A percentile compares a stretch with the other conserved stretches of the same genome.
These are phyloP conservation scores for Lochmaea crataegi DNA, from an alignment of 2,888 invertebrate genomes.

Conservation along the genomic window DNA sequence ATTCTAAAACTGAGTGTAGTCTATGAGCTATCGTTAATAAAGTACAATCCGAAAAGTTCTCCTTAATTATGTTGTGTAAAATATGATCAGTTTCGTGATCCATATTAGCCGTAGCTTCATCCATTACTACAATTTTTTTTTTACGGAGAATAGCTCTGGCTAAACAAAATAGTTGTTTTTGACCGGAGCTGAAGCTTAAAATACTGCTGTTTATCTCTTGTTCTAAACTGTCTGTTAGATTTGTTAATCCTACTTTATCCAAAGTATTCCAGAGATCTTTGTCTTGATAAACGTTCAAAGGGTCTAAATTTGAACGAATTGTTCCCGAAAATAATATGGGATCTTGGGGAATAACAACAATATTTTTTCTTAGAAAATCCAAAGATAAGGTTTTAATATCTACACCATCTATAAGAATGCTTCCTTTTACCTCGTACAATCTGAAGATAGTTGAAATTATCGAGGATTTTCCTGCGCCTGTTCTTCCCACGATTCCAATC, in stretches of 20 bases:
- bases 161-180: slow-evolving; percentile 69
- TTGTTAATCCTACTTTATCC: slow-evolving; percentile 76
- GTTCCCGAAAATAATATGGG: slow-evolving; percentile 85
- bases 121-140: slow-evolving; percentile 67
- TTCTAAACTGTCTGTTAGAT: slow-evolving; percentile 72
- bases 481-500: slow-evolving; percentile 83
- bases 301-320: slow-evolving; percentile 88
- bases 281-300: slow-evolving; percentile 82
- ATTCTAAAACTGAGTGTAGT: slow-evolving; percentile 67
- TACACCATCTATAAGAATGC: slow-evolving; percentile 81
- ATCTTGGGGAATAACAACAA: slow-evolving; percentile 88
- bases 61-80: slow-evolving; percentile 67
- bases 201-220: slow-evolving; percentile 42
- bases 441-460: slow-evolving; percentile 83
- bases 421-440: slow-evolving; percentile 80
- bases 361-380: slow-evolving; percentile 77
- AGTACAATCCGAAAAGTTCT: slow-evolving; percentile 68
- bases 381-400: slow-evolving; percentile 77
- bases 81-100: slow-evolving; percentile 67
- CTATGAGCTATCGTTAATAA: slow-evolving; percentile 66
- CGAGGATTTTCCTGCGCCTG: slow-evolving; percentile 86
- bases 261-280: slow-evolving; percentile 84
- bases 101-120: slow-evolving; percentile 70
- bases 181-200: slow-evolving; percentile 67
- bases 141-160: slow-evolving; percentile 67